A percentile compares a stretch with the other conserved stretches of the same genome.
Conservation (phyloP, 2,113 vertebrate species). For the Glaucidium brasilianum region DNA sequence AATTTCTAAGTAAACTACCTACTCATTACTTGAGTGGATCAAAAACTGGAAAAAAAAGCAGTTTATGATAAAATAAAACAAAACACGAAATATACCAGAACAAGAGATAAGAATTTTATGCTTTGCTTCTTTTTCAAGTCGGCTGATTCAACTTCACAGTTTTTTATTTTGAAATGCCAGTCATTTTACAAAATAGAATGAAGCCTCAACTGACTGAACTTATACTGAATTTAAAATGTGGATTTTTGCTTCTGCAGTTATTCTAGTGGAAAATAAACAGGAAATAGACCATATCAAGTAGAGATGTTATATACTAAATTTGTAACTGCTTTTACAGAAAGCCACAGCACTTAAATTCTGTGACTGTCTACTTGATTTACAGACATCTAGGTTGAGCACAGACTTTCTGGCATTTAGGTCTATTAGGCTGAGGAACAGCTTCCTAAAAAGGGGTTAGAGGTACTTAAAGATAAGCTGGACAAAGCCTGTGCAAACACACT, state of each 20-base stretch:
- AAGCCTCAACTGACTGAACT: background rate
- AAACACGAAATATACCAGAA: background rate
- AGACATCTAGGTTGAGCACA: background rate
- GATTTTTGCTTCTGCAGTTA: background rate
- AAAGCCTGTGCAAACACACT: background rate
- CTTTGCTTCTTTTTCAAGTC: background rate
- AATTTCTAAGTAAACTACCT: background rate
- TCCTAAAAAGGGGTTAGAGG: background rate
- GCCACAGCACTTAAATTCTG: background rate
- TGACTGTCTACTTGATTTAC: background rate
- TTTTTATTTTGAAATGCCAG: background rate
- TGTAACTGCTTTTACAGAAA: background rate
- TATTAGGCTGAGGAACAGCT: background rate
- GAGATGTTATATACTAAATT: background rate
- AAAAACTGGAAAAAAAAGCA: constrained; percentile 21
- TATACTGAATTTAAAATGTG: background rate
- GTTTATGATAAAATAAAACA: background rate
- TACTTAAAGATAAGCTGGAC: background rate
- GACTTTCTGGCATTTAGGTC: background rate
- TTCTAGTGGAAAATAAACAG: background rate
- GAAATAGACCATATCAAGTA: background rate
- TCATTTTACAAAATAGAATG: background rate
- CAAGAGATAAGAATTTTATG: background rate
- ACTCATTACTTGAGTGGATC: background rate
- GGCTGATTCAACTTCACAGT: background rate